Conservation (phyloP, 1,140 invertebrate genomes). For the Ridgeia piscesae region DNA sequence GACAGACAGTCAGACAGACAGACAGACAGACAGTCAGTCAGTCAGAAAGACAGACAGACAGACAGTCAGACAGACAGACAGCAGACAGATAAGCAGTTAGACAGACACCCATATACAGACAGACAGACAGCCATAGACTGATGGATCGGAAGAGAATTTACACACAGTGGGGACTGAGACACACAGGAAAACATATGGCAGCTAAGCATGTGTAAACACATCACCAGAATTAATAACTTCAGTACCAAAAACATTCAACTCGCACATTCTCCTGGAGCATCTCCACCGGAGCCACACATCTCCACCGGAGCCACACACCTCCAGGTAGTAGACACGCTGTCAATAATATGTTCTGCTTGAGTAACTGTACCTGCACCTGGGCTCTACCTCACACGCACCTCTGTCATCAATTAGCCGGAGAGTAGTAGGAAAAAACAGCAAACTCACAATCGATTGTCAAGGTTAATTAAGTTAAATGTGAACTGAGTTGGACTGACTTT, state of each 20-base stretch:
- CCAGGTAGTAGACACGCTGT: neutral
- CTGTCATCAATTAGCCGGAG: neutral
- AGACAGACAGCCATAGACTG: too few relatives aligned
- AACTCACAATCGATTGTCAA: neutral
- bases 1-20: too few relatives aligned
- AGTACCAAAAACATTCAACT: neutral
- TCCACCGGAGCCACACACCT: neutral
- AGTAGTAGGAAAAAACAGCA: neutral
- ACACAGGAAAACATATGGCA: neutral
- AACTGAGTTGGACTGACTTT: neutral
- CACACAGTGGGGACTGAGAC: too few relatives aligned
- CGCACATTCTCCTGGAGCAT: neutral
- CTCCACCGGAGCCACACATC: neutral
- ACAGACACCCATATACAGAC: too few relatives aligned
- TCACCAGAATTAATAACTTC: neutral
- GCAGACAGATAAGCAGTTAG: too few relatives aligned
- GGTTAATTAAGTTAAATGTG: constrained; percentile 1
- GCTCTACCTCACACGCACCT: neutral
- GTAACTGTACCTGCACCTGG: neutral
- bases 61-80: neutral
- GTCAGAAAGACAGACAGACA: neutral
- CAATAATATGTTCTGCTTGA: neutral
- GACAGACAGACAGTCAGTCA: neutral
- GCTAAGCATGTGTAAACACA: neutral
- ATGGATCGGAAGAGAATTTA: too few relatives aligned